Percentiles rank a stretch among this genome's conserved stretches.
These are phyloP conservation scores for Zygaena filipendulae DNA, from an alignment of 2,888 invertebrate species.

Conservation along the genomic window DNA sequence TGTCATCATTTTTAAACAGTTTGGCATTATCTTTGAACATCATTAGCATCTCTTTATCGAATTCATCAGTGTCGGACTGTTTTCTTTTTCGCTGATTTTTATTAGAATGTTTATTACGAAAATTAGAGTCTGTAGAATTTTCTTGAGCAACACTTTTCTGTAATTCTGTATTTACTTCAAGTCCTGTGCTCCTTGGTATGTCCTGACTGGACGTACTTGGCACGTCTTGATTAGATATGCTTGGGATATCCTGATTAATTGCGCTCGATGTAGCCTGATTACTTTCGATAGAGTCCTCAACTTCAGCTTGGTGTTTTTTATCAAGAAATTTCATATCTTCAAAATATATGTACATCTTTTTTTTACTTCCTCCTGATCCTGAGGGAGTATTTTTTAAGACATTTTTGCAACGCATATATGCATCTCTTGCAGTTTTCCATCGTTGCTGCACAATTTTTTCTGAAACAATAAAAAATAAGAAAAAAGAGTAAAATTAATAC, in stretches of 20 bases:
- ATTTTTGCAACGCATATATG: constrained; percentile 15
- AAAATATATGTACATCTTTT: constrained; percentile 17
- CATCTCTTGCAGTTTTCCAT: constrained; percentile 13
- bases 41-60: constrained; percentile 14
- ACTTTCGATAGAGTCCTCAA: constrained; percentile 15
- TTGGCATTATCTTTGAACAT: constrained; percentile 16
- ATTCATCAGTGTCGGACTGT: constrained; percentile 15
- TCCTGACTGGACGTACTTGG: constrained; percentile 16
- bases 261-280: constrained; percentile 16
- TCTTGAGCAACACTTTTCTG: constrained; percentile 13
- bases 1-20: constrained; percentile 13
- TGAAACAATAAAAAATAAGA: constrained; percentile 15
- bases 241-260: constrained; percentile 15
- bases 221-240: constrained; percentile 17
- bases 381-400: constrained; percentile 13
- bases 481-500: constrained; percentile 12
- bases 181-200: constrained; percentile 16
- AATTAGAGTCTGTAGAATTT: constrained; percentile 17
- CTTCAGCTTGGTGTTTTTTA: constrained; percentile 13
- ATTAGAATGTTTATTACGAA: constrained; percentile 16
- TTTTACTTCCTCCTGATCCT: constrained; percentile 15
- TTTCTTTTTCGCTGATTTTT: constrained; percentile 16
- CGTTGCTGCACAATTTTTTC: constrained; percentile 13
- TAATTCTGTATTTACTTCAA: constrained; percentile 16
- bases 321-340: constrained; percentile 16